These are phyloP conservation scores for Rhopalosiphum padi DNA, from an alignment of 1,140 invertebrate genomes.

Conservation along the genomic window DNA sequence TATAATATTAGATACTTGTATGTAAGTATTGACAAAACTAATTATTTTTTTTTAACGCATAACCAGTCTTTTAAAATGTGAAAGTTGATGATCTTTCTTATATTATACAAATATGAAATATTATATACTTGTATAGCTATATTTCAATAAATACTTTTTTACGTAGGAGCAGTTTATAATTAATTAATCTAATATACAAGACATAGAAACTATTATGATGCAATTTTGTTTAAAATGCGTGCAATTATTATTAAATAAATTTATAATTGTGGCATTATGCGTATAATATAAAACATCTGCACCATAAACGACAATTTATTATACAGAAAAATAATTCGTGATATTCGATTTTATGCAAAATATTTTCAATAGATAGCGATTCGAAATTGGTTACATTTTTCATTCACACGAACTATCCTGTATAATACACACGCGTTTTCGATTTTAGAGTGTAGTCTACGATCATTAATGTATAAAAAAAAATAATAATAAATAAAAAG, in stretches of 20 bases:
- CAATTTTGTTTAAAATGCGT: neutral
- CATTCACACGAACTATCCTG: neutral
- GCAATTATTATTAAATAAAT: neutral
- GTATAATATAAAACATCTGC: neutral
- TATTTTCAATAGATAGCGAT: neutral
- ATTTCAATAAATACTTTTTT: neutral
- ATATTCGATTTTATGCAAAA: neutral
- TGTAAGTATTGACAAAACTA: neutral
- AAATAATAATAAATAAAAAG: neutral
- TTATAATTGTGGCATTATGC: neutral
- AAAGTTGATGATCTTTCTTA: neutral
- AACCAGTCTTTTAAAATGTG: slow-evolving; percentile 18
- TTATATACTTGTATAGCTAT: neutral
- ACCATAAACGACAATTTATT: neutral
- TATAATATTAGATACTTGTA: neutral
- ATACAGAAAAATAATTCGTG: neutral
- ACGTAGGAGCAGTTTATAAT: neutral
- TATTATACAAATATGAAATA: neutral
- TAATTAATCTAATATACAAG: neutral
- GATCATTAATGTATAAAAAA: neutral
- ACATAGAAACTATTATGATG: neutral
- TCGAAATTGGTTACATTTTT: neutral
- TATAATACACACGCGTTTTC: neutral
- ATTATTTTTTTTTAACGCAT: neutral
- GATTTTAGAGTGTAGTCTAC: neutral